Base-by-base conservation (phyloP, 2,797 vertebrate genomes). In the Oreonectes daqikongensis region DNA sequence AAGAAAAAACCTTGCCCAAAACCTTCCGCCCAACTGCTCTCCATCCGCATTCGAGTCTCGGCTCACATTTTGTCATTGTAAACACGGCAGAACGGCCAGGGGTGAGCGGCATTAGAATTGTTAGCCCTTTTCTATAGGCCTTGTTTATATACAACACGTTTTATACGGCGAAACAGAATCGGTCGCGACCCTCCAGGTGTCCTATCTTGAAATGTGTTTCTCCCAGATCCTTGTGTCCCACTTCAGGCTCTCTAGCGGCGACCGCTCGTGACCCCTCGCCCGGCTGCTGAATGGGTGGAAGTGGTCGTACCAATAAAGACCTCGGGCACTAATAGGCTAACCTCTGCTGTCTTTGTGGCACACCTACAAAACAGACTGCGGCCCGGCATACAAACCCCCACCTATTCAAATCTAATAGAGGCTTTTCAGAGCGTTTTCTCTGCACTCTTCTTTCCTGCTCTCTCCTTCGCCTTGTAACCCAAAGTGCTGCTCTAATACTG, bases 301-400 rank as follows among this genome's bases (percentile, higher is more conserved):
- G 88, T 87, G 88, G 91, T 90, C 59, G 57, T 77, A 57, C 42
- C 64, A 94, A 94, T 95, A 92, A 93, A 91, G 88, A 91, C 92
- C 88, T 88, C 90, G 95, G 95, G 96, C 95, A 95, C 95, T 97
- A 96, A 97, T 96, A 96, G 95, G 95, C 91, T 93, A 90, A 92
- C 93, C 94, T 91, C 89, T 89, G 90, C 87, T 94, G 95, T 94
- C 92, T 91, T 87, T 85, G 89, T 83, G 82, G 81, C 94, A 95
- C 93, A 89, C 83, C 82, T 89, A 92, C 83, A 57, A 92, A 93
- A 94, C 93, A 90, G 75, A 79, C 78, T 84, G 57, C 64, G 20
- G 50, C 60, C 77, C 83, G 44, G 65, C 74, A 55, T 72, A 46
- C 77, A 59, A 72, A 48, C 70, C 64, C 77, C 53, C 68, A 72